Conservation (phyloP, 2,888 invertebrate genomes). For the Melanostoma scalare region DNA sequence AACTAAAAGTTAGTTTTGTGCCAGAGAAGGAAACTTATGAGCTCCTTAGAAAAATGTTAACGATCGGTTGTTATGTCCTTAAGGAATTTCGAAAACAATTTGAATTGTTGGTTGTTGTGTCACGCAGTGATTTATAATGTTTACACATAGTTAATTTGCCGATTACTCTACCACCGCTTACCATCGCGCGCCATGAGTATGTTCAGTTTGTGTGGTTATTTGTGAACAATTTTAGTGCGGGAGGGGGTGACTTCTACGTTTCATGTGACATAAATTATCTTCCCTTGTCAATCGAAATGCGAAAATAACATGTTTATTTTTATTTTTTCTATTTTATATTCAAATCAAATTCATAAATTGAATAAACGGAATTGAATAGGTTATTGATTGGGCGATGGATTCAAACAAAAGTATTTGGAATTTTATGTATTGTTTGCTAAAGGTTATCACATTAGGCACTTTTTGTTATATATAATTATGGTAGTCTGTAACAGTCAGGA, state of each 20-base stretch:
- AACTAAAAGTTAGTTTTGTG: background rate
- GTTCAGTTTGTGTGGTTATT: slow-evolving; percentile 16
- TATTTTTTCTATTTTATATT: background rate
- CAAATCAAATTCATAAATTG: slow-evolving; percentile 1
- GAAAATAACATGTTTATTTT: slow-evolving; percentile 55
- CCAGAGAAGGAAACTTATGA: slow-evolving; percentile 22
- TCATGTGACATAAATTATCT: slow-evolving; percentile 60
- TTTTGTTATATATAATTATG: too few species aligned
- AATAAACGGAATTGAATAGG: background rate
- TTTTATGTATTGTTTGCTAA: too few species aligned
- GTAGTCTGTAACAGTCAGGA: too few species aligned
- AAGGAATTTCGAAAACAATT: slow-evolving; percentile 72
- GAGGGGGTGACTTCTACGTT: background rate
- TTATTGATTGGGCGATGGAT: background rate
- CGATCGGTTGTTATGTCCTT: slow-evolving; percentile 71
- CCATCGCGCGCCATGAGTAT: background rate
- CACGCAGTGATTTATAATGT: slow-evolving; percentile 73
- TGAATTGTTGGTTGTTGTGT: slow-evolving; percentile 69
- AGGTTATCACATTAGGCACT: too few species aligned
- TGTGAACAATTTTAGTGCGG: background rate
- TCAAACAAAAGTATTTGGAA: too few species aligned
- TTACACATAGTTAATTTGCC: slow-evolving; percentile 71
- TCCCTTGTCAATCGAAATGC: slow-evolving; percentile 60
- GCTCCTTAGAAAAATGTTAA: slow-evolving; percentile 66
- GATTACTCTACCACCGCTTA: slow-evolving; percentile 43